Base-by-base conservation (phyloP, 2,797 vertebrate species). In the Rhinichthys osculus region DNA sequence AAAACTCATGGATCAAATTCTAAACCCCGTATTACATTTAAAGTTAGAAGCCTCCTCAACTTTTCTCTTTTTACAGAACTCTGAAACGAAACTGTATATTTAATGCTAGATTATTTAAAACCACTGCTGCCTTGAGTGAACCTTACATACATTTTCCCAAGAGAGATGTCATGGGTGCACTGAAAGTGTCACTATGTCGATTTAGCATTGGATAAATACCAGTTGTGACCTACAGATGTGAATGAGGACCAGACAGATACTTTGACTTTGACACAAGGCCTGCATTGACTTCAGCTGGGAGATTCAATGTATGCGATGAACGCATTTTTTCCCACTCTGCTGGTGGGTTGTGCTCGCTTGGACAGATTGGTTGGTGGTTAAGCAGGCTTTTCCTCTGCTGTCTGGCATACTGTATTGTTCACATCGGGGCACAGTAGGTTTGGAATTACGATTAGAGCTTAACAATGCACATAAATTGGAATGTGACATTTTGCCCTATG, bases 401-500 rank as follows among this genome's bases (percentile, higher is more conserved):
- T 33, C 23, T 54, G 59, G 38, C 6, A 38, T 33, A 44, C 47
- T 73, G 71, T 85, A 54, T 44, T 73, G 21, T 74, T 74, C 57
- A 27, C 10, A 74, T 10, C 27, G 33, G 33, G 33, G 17, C 42
- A 66, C 50, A 73, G 64, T 44, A 35, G 23, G 72, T 84, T 19
- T 72, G 74, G 64, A 27, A 81, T 42, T 72, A 66, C 1, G 16
- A 80, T 52, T 62, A 69, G 69, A 47, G 78, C 21, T 52, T 64
- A 71, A 64, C 78, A 74, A 80, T 17, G 5, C 13, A 1, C 38
- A 23, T 42, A 30, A 23, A 23, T 74, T 79, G 33, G 66, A 90
- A 90, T 88, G 78, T 76, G 64, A 87, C 50, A 54, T 47, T 64
- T 81, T 87, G 21, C 62, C 78, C 84, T 44, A 62, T 35, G 78